Conservation (phyloP, 2,797 vertebrate genomes). For the Petrocephalus sullivani region DNA sequence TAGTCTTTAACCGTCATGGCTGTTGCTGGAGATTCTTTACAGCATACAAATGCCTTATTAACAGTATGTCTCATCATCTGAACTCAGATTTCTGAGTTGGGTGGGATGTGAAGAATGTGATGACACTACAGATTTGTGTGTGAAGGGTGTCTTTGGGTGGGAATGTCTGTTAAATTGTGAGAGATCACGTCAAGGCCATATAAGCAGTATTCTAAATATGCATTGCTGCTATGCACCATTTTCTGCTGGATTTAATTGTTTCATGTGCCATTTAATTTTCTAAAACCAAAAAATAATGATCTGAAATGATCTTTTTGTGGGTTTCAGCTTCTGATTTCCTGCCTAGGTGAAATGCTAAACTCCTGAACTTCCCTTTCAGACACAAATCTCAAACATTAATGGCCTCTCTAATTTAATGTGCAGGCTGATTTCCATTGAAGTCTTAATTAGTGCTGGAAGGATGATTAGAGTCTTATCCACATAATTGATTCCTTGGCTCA, state of each 20-base stretch:
- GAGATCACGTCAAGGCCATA: background rate
- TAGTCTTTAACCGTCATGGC: background rate
- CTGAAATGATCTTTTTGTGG: background rate
- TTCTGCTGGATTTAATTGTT: background rate
- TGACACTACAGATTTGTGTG: background rate
- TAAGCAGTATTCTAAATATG: background rate
- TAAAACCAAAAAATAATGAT: background rate
- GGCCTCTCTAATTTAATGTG: background rate
- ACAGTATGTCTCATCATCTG: background rate
- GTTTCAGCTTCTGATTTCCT: background rate
- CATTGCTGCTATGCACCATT: background rate
- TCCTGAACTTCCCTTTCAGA: background rate
- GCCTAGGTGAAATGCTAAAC: background rate
- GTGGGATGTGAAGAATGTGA: background rate
- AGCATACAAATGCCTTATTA: conserved; percentile 2
- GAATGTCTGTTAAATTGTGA: background rate
- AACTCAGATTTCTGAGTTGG: background rate
- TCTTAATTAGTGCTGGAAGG: conserved; percentile 10
- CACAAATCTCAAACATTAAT: background rate
- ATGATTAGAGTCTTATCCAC: background rate
- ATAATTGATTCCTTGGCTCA: conserved; percentile 9
- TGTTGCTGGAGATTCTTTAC: background rate
- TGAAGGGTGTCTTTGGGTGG: background rate
- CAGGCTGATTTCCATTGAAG: conserved; percentile 7
- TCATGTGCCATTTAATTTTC: background rate